A percentile compares a stretch with the other conserved stretches of the same genome.
These are phyloP conservation scores for Isichthys henryi DNA, from an alignment of 2,113 vertebrate genomes.

Conservation along the genomic window DNA sequence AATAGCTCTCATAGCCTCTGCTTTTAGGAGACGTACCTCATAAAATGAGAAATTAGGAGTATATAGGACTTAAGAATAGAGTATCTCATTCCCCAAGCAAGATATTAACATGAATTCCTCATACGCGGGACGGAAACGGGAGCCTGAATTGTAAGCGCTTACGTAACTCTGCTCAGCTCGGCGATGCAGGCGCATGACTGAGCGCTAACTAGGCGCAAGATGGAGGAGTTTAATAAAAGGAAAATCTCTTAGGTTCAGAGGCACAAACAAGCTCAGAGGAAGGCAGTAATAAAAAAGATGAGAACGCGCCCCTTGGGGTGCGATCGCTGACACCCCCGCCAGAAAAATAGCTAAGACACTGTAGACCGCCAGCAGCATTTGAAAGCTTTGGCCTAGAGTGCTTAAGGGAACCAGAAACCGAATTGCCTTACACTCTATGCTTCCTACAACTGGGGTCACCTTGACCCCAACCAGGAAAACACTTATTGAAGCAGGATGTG, in stretches of 20 bases:
- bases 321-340: not conserved
- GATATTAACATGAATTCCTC: constrained; percentile 10
- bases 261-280: not conserved
- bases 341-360: not conserved
- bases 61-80: not conserved
- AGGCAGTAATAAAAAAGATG: not conserved
- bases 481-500: not conserved
- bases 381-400: not conserved
- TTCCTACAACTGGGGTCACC: not conserved
- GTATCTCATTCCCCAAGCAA: not conserved
- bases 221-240: constrained; percentile 7
- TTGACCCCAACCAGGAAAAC: not conserved
- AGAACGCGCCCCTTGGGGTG: not conserved
- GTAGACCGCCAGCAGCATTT: not conserved
- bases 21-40: not conserved
- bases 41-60: constrained; percentile 9
- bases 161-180: not conserved
- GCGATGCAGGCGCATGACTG: not conserved
- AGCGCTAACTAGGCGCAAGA: not conserved
- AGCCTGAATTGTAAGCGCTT: not conserved
- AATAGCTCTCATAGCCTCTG: not conserved
- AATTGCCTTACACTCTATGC: not conserved
- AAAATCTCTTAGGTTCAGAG: not conserved
- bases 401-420: not conserved
- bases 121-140: not conserved